Base-by-base conservation (phyloP, 2,113 vertebrate species). In the Pelobates fuscus region DNA sequence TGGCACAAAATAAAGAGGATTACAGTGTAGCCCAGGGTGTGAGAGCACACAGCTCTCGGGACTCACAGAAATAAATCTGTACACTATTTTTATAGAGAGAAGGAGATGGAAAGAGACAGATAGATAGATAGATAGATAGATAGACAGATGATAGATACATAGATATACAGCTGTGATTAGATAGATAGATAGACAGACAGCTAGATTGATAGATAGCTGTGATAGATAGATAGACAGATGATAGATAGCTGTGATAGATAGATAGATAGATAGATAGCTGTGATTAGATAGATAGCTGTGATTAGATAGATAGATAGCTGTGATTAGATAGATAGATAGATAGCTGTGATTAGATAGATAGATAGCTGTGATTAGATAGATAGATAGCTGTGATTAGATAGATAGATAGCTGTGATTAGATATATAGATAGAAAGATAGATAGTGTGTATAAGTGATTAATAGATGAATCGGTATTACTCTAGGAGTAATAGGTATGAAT, bases 1-100 rank as follows among this genome's bases (percentile, higher is more conserved):
- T 52, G 27, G 41, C 65, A 37, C 44, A 49, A 21, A 66, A 27
- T 18, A 71, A 59, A 66, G 77, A 71, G 61, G 63, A 66, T 71
- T 70, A 65, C 23, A 55, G n/a, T 25, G 61, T 46, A 64, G 63
- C 60, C 24, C 11, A 7, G 77, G 57, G 67, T 59, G 61, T 66
- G 61, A 71, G 49, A 43, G 57, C 5, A 37, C 46, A 62, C 67
- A 57, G 69, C 29, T 57, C 59, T 41, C 1, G 32, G 8, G 12
- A n/a, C 32, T 3, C 0, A 20, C 49, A 44, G 3, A 27, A 5
- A 62, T 10, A 3, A 29, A 37, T 14, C 26, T 26, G 6, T 27
- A 26, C 37, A 8, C 7, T 41, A 41, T 41, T 8, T 12, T 6
- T 5, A 8, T 0, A 32, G 1, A 17, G 41, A n/a, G 58, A 17